Evolutionary conservation across 2,797 vertebrate genomes (phyloP), one percentile per base, ranked within the genome.

Genomic region (Dromococcyx pavoninus): DNA sequence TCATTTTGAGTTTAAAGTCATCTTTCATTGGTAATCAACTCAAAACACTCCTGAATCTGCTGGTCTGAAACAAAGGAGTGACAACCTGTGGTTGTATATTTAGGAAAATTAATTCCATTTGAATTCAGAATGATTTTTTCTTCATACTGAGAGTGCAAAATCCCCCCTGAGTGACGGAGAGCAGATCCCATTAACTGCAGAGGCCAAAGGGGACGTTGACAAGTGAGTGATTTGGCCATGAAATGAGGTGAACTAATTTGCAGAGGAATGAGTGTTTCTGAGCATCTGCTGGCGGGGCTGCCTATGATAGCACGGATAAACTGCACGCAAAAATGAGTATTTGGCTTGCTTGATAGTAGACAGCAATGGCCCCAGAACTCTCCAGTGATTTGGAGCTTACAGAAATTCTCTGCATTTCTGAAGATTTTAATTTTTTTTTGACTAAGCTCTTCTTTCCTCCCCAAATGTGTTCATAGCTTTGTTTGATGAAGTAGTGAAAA

Each of bases 121-220:
- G 82, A 96, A 91, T 88, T 88, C 76, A 81, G 72, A 95, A 64
- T 46, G 58, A 41, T 78, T 72, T 39, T 85, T 79, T 95, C 91
- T 91, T 81, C 72, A 53, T 89, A 91, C 69, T 83, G 93, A 82
- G 94, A 94, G 82, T 81, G 83, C 44, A 87, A 88, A 93, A 81
- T 96, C 94, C 85, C 95, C 66, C 76, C 41, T 28, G 94, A 88
- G 43, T 27, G 0, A 60, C 32, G n/a, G 71, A 89, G 33, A 92
- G 93, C 92, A 96, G 95, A 95, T 91, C 91, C 96, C 95, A 95
- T 95, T 97, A 96, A 93, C 89, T 96, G 92, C 91, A 46, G 61
- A 91, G 94, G 96, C 94, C 95, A 93, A 89, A 94, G 92, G 92
- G 96, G 91, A 86, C 89, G 92, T 81, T 73, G 95, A 92, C 65